Conservation (phyloP, 2,797 vertebrate species). For the Melopsittacus undulatus region DNA sequence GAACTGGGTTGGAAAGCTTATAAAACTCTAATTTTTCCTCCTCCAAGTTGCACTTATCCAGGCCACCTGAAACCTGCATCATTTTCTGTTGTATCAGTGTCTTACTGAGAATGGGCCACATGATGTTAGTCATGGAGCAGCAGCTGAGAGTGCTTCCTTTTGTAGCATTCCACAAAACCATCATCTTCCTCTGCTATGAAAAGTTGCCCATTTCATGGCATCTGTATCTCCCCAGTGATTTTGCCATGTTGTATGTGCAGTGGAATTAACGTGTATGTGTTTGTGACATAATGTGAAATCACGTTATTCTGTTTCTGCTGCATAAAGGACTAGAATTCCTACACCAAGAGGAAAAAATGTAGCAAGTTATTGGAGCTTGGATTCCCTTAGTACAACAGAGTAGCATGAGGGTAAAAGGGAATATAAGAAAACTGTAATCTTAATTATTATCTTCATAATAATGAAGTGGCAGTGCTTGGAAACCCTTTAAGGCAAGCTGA, state of each 20-base stretch:
- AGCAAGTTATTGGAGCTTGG: neutral
- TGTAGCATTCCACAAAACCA: neutral
- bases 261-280: fast-evolving
- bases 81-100: neutral
- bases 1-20: neutral
- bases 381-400: neutral
- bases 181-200: neutral
- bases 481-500: neutral
- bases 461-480: neutral
- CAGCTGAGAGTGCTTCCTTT: neutral
- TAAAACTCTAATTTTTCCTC: neutral
- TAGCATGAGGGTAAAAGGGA: neutral
- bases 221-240: neutral
- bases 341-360: neutral
- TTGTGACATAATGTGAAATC: neutral
- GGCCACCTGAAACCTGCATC: neutral
- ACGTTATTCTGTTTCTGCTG: neutral
- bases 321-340: neutral
- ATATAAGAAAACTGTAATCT: neutral
- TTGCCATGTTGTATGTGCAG: neutral
- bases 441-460: neutral
- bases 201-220: neutral
- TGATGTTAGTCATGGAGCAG: neutral
- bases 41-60: neutral
- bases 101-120: neutral